Base-by-base conservation (phyloP, 2,888 invertebrate genomes). In the Stegophylla sp. region DNA sequence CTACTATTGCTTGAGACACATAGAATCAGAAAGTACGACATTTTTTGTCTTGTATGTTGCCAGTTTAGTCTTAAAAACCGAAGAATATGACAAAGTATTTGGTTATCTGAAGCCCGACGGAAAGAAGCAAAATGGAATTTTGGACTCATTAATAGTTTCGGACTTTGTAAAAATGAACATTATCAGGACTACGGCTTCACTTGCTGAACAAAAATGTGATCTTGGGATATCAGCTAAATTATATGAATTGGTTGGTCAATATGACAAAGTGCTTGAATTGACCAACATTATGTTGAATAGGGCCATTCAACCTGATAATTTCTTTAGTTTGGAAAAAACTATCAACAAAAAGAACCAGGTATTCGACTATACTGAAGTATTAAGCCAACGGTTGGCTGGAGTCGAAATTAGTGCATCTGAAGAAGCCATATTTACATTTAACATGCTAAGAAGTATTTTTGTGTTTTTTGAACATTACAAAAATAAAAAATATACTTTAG, bases 151-250 rank as follows among this genome's bases (percentile, higher is more conserved):
- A 9, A 48, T 61, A 9, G 23, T 61, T 12, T 59, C 79, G 3
- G 71, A 71, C 23, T 23, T 5, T 5, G 51, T 51, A 1, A 79
- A 79, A 71, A 69, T 63, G 48, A 61, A 79, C 1, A 71, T 79
- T 41, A 79, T 79, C 0, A 61, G 20, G 61, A 69, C 13, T 1
- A 23, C 79, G 26, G 79, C 79, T 48, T 15, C 20, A 43, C 71
- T 79, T 17, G 51, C 71, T 15, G 79, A 79, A 79, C 69, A 79
- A 61, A 79, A 79, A 41, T 79, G 97, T 17, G 88, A 94, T 82
- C 92, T 94, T 86, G 97, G 97, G 88, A 95, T 96, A 87, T 95
- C 97, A 9, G 93, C 97, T 64, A 91, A 92, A 82, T 89, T 98
- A 85, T 98, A 94, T 86, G 96, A 97, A 87, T 90, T 97, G 82